Base-by-base conservation (phyloP, 2,888 invertebrate species). In the Sipha maydis region DNA sequence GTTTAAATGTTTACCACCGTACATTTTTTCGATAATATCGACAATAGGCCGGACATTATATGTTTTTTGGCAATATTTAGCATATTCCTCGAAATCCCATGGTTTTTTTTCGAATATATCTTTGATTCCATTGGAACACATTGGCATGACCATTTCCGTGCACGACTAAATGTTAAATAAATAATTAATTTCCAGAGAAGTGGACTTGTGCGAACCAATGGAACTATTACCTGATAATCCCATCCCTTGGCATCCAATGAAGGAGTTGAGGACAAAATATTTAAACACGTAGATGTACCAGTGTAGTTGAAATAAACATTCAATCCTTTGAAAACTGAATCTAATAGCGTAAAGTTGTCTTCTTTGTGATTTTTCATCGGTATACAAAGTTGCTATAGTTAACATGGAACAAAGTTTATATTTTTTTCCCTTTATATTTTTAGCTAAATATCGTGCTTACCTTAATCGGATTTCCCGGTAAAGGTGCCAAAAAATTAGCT, bases 61-160 rank as follows among this genome's bases (percentile, higher is more conserved):
- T 91, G 93, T 93, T 90, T 94, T 93, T 90, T 93, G 93, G 92
- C 99, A 99, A 0, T 93, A 92, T 0, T 94, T 93, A 0, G 95
- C 92, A 91, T 93, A 96, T 38, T 92, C 90, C 1, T 94, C 93
- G 85, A 95, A 93, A 92, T 97, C 94, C 98, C 98, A 99, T 0
- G 93, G 91, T 0, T 91, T 90, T 1, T 94, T 94, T 91, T 96
- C 96, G 91, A 98, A 98, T 96, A 99, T 97, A 91, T 97, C 97
- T 19, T 94, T 93, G 1, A 93, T 92, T 73, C 95, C 96, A 90
- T 94, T 94, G 17, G 94, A 93, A 92, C 99, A 99, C 93, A 96
- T 95, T 0, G 99, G 99, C 97, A 98, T 98, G 89, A 98, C 95
- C 96, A 99, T 98, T 92, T 99, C 99, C 41, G 98, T 97, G 91